phyloP scores from a whole-genome alignment of 2,888 invertebrate species.

The Salpingus planirostris region DNA sequence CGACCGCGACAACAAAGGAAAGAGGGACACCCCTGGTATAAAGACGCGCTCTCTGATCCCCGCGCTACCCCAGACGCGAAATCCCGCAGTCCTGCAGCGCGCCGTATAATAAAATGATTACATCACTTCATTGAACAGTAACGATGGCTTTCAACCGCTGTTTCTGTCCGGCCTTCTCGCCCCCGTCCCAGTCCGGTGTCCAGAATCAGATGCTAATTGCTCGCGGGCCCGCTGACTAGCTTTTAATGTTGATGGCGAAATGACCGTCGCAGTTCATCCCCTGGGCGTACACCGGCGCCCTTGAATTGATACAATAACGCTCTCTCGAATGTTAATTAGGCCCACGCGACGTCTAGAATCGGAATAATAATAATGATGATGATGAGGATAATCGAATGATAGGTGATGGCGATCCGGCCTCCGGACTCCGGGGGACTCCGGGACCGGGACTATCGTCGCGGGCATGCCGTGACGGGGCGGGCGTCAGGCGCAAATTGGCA shows the following conservation, averaged over 20 bases:
- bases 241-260: slow-evolving; percentile 33
- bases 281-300: too few species aligned
- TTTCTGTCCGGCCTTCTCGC: slow-evolving; percentile 21
- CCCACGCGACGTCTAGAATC: too few species aligned
- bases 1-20: slow-evolving; percentile 24
- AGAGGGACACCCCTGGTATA: slow-evolving; percentile 22
- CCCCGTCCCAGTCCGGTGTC: too few species aligned
- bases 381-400: too few species aligned
- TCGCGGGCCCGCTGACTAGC: slow-evolving; percentile 31
- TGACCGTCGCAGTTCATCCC: too few species aligned
- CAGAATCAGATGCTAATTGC: slow-evolving; percentile 31
- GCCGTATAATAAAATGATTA: slow-evolving; percentile 35
- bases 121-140: slow-evolving; percentile 36
- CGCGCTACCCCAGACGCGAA: slow-evolving; percentile 27
- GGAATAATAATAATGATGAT: too few species aligned
- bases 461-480: slow-evolving; percentile 4
- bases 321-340: too few species aligned
- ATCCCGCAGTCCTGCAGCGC: slow-evolving; percentile 26
- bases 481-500: slow-evolving; percentile 19
- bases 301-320: too few species aligned
- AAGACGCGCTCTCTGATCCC: slow-evolving; percentile 23
- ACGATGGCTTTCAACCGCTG: slow-evolving; percentile 27
- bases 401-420: too few species aligned
- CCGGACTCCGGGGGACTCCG: too few species aligned
- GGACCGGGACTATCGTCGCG: too few species aligned